Base-by-base conservation (phyloP, 2,888 invertebrate species). In the Ariolimax columbianus region DNA sequence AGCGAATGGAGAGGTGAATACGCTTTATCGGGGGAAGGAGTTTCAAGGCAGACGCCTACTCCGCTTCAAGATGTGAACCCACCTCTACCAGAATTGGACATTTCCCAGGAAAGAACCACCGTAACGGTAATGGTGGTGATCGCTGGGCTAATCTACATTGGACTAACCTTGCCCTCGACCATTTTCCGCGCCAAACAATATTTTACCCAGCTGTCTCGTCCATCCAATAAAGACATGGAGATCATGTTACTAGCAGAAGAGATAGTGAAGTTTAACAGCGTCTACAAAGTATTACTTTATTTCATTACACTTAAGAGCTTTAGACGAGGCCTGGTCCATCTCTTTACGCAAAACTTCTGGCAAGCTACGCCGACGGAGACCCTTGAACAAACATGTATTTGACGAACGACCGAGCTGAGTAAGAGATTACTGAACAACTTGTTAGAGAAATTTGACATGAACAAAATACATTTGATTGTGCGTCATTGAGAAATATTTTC, bases 111-210 rank as follows among this genome's bases (percentile, higher is more conserved):
- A 43, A 82, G 82, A 19, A 75, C 70, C 4, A 33, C 84, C 6
- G 75, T 86, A 0, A 87, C 89, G 3, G 36, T 75, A 38, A 70
- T 87, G 38, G 87, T 87, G n/a, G 81, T 88, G 19, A 63, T 86
- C 0, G 82, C 83, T 19, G 89, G 89, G 0, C 6, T 89, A 6
- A 63, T 87, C 26, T 89, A 87, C 82, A 81, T 87, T 2, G 77
- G 30, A 19, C 63, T 89, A 0, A 78, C 85, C n/a, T 66, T 88
- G 47, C 89, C 89, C 9, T 83, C 86, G 7, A 82, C 86, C 17
- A 86, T 83, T n/a, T 77, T 86, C 26, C 55, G 87, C 4, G 85
- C 86, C 36, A 84, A 84, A 43, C 73, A 82, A 33, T 78, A 36
- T 38, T 88, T 86, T 51, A 38, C 55, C 11, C 75, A 38, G 9